Percentiles rank a stretch among this genome's conserved stretches.
Conservation (phyloP, 2,888 invertebrate species). For the Hartigia nigra region DNA sequence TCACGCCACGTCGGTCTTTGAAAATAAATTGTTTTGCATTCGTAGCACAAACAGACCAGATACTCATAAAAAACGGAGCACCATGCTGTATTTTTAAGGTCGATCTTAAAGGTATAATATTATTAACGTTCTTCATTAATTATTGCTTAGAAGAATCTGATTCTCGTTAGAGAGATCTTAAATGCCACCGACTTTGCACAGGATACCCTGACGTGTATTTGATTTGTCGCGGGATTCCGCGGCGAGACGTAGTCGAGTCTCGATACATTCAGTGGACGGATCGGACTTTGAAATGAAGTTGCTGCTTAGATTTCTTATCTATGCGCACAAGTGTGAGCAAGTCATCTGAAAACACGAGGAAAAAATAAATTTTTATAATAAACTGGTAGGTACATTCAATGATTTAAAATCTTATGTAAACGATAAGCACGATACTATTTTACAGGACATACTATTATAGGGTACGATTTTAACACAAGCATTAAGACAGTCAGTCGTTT, state of each 20-base stretch:
- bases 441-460: background rate
- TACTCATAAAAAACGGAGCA: background rate
- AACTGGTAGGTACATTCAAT: background rate
- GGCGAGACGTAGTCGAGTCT: background rate
- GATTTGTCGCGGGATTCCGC: background rate
- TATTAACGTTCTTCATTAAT: background rate
- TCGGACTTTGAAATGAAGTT: background rate
- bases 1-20: slow-evolving; percentile 16
- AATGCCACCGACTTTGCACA: background rate
- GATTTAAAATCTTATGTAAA: background rate
- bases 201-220: background rate
- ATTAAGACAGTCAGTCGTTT: background rate
- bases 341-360: background rate
- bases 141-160: background rate
- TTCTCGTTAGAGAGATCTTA: background rate
- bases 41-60: background rate
- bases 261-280: background rate
- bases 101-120: background rate
- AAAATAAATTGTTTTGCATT: slow-evolving; percentile 32
- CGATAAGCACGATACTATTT: background rate
- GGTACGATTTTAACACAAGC: too few species aligned
- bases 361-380: background rate
- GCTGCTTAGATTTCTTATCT: background rate
- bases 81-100: background rate
- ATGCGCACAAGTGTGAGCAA: background rate